Evolutionary conservation across 2,113 vertebrate genomes (phyloP), one percentile per base, ranked within the genome.

Genomic region (Oophaga pumilio): DNA sequence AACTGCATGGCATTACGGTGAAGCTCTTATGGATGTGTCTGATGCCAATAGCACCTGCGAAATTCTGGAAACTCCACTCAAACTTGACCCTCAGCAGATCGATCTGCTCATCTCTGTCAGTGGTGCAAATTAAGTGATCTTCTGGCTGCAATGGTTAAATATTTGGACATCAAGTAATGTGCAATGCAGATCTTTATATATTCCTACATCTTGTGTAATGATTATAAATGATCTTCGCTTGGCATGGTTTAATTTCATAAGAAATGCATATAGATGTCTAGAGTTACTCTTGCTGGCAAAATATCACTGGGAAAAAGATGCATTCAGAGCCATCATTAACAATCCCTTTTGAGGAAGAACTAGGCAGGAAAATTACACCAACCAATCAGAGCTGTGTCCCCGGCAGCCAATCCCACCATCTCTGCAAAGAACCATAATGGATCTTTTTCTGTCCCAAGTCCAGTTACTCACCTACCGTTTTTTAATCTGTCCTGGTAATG

Each of bases 311-410:
- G 22, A 76, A 84, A 73, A 69, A 43, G 9, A 73, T 28, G 68
- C 66, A 57, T 56, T 84, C 15, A 18, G 13, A 69, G 69, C 14
- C 50, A 50, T 66, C 49, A 57, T 49, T 53, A 52, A 77, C 17
- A 74, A 76, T 52, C 22, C 52, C 59, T 52, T 78, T 53, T 79
- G 50, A 86, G 49, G 84, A 86, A 86, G 60, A 86, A 66, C 85
- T 79, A 79, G 85, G 85, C 85, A 86, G 76, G 84, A 85, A 85
- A 85, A 85, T 60, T 50, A 60, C 26, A 77, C 22, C 20, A 60
- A 85, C 85, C 76, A 86, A 79, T 86, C 50, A 56, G 53, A 43
- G 81, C 28, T 12, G 22, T 81, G 43, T 10, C 53, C 22, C 18
- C 13, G 20, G 11, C 77, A 81, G 28, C 85, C 85, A 87, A 87